phyloP scores from a whole-genome alignment of 2,113 vertebrate species.

The Atherinomorus stipes region DNA sequence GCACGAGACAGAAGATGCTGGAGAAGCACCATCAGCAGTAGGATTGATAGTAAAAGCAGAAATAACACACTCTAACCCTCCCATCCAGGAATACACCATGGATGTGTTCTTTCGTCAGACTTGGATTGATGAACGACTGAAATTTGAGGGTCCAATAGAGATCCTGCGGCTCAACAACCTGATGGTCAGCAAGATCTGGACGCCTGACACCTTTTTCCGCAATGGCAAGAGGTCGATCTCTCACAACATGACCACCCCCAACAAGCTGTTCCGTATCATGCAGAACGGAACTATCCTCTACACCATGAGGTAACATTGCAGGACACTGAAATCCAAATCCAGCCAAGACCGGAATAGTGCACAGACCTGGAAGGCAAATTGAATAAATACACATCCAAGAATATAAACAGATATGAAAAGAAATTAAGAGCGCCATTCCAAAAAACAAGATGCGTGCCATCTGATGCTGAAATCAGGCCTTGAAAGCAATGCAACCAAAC shows the following conservation, averaged over 20 bases:
- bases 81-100: conserved; percentile 86
- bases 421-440: conserved; percentile 58
- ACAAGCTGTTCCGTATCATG: conserved; percentile 91
- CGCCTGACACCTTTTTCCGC: conserved; percentile 88
- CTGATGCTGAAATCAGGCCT: conserved; percentile 67
- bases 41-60: conserved; percentile 27
- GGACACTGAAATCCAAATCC: conserved; percentile 35
- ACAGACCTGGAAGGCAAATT: conserved; percentile 64
- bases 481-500: conserved; percentile 69
- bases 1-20: conserved; percentile 38
- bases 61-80: conserved; percentile 33
- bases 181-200: conserved; percentile 90
- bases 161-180: conserved; percentile 88
- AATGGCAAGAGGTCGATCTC: conserved; percentile 89
- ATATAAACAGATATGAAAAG: conserved; percentile 64
- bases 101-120: conserved; percentile 88
- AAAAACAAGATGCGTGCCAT: conserved; percentile 65
- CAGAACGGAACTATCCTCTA: conserved; percentile 89
- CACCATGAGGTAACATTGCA: conserved; percentile 85
- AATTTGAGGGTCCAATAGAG: conserved; percentile 86
- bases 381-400: conserved; percentile 68
- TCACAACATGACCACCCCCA: conserved; percentile 90
- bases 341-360: conserved; percentile 77
- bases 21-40: conserved; percentile 31
- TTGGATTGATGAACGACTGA: conserved; percentile 85